These are phyloP conservation scores for Orestias chungarensis DNA, from an alignment of 2,797 vertebrate species.

Conservation along the genomic window DNA sequence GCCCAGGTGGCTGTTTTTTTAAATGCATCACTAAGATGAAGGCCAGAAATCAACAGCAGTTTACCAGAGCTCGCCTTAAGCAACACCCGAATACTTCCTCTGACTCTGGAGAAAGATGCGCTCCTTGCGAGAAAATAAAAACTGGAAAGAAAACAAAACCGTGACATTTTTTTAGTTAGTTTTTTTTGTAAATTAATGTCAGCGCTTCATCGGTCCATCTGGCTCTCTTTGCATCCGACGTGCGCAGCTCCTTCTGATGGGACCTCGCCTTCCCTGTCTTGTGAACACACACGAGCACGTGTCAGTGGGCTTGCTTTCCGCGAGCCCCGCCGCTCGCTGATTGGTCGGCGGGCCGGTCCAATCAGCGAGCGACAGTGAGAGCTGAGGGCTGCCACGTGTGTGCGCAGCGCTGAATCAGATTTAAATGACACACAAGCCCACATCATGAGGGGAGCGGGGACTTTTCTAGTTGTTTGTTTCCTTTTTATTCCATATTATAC, in stretches of 20 bases:
- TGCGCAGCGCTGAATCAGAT: neutral
- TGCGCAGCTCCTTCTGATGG: neutral
- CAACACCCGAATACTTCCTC: neutral
- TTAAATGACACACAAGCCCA: constrained; percentile 3
- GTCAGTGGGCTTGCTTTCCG: constrained; percentile 64
- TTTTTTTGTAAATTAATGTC: too few species aligned
- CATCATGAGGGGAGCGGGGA: neutral
- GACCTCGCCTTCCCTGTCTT: neutral
- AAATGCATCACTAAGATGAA: neutral
- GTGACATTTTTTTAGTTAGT: too few species aligned
- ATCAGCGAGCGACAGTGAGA: constrained; percentile 57
- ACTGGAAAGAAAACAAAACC: too few species aligned
- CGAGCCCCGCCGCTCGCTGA: constrained; percentile 44
- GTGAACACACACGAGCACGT: constrained; percentile 69
- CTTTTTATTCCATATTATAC: neutral
- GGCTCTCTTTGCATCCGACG: neutral
- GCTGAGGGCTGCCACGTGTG: too few species aligned
- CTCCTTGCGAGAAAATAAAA: constrained; percentile 11
- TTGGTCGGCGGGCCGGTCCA: constrained; percentile 67
- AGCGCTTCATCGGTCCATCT: too few species aligned
- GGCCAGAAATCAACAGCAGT: neutral
- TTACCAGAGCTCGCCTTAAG: constrained; percentile 10
- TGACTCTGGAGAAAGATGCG: constrained; percentile 39
- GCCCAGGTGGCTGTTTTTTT: neutral
- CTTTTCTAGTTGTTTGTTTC: fast-evolving